A percentile compares a stretch with the other conserved stretches of the same genome.
Conservation (phyloP, 2,113 vertebrate genomes). For the Dipodomys spectabilis region DNA sequence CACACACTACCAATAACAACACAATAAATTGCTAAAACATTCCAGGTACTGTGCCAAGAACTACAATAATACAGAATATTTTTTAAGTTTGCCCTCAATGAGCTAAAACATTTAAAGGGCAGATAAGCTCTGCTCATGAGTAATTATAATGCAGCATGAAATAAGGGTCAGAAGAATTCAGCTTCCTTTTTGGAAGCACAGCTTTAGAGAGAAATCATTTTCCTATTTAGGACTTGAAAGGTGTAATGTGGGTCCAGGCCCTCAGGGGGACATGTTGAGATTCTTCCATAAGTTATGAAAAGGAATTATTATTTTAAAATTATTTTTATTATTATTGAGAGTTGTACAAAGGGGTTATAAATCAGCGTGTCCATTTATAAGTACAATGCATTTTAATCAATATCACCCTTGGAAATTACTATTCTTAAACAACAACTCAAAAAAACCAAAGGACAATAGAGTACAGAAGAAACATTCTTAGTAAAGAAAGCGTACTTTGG, state of each 20-base stretch:
- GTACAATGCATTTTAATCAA: too few species aligned
- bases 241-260: fast-evolving
- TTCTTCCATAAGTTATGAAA: not conserved
- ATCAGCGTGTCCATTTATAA: too few species aligned
- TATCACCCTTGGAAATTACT: not conserved
- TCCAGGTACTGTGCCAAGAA: not conserved
- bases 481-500: not conserved
- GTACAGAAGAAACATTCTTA: not conserved
- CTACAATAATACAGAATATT: not conserved
- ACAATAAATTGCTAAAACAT: not conserved
- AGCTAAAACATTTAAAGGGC: not conserved
- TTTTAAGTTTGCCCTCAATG: not conserved
- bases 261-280: not conserved
- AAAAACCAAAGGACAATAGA: not conserved
- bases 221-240: not conserved
- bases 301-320: too few species aligned
- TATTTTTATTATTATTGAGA: not conserved
- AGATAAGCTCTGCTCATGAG: not conserved
- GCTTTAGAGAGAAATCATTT: not conserved
- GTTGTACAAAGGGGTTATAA: too few species aligned
- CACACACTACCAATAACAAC: too few species aligned
- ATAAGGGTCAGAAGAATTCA: not conserved
- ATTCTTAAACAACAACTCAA: not conserved
- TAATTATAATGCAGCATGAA: not conserved
- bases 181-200: not conserved